These are phyloP conservation scores for Acanthosepion esculentum DNA, from an alignment of 2,888 invertebrate species.

Conservation along the genomic window DNA sequence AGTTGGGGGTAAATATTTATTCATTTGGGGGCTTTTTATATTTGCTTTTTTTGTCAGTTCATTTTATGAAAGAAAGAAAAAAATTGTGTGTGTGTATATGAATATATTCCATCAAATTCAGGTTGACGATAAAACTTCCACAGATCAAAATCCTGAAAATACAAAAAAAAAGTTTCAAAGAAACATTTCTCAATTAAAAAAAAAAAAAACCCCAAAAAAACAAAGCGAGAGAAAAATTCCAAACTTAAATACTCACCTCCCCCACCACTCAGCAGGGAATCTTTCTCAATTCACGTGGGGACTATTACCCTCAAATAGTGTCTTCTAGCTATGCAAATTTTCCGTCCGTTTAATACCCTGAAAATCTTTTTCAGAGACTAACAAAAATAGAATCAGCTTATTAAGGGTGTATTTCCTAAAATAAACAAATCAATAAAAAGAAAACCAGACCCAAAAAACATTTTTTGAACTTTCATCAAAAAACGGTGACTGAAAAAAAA, in stretches of 20 bases:
- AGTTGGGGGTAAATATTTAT: not conserved
- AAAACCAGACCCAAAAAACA: not conserved
- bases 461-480: not conserved
- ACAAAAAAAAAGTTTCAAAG: not conserved
- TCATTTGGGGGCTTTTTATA: constrained; percentile 6
- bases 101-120: not conserved
- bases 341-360: constrained; percentile 24
- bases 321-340: constrained; percentile 39
- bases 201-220: too few relatives aligned
- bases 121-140: not conserved
- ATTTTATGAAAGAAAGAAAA: not conserved
- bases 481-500: not conserved
- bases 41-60: not conserved
- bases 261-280: not conserved
- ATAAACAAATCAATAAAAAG: not conserved
- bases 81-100: not conserved
- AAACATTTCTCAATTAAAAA: not conserved
- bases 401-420: not conserved
- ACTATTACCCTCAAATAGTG: not conserved
- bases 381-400: not conserved
- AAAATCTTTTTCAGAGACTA: not conserved
- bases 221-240: not conserved
- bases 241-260: not conserved
- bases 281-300: not conserved
- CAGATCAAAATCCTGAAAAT: not conserved